phyloP scores from a whole-genome alignment of 2,888 invertebrate genomes.

The Mesorhabditis belari region DNA sequence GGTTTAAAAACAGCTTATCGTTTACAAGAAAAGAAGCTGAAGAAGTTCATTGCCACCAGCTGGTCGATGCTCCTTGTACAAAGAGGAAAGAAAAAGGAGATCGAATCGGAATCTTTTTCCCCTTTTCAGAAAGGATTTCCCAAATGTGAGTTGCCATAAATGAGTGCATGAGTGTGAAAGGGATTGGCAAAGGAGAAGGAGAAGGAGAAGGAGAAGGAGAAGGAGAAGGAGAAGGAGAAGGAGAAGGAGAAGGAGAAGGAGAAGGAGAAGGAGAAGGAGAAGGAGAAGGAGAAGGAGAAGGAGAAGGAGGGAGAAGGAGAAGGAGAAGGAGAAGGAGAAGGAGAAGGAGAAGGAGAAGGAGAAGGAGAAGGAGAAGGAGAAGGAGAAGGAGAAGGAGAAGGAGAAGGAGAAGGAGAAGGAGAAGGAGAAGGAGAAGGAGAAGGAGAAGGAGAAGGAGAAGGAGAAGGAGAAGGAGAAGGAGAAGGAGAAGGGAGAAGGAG shows the following conservation, averaged over 20 bases:
- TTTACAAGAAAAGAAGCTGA: no score
- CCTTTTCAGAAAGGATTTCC: no score
- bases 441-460: neutral
- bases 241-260: constrained; percentile 1
- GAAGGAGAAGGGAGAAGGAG: neutral
- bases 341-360: constrained; percentile 2
- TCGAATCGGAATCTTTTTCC: no score
- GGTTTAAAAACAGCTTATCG: no score
- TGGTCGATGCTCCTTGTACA: no score
- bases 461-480: neutral
- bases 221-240: constrained; percentile 4
- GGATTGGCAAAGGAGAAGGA: neutral
- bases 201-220: constrained; percentile 5
- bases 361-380: constrained; percentile 3
- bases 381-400: constrained; percentile 6
- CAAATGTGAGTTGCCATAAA: no score
- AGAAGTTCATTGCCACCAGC: no score
- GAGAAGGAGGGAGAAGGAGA: constrained; percentile 3
- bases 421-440: constrained; percentile 1
- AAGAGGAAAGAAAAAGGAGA: no score
- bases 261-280: neutral
- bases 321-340: constrained; percentile 1
- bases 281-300: constrained; percentile 5
- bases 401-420: constrained; percentile 1
- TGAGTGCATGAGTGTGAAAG: neutral